Evolutionary conservation across 2,888 invertebrate species (phyloP), one percentile per base, ranked within the genome.

Genomic region (Stenodema calcarata): DNA sequence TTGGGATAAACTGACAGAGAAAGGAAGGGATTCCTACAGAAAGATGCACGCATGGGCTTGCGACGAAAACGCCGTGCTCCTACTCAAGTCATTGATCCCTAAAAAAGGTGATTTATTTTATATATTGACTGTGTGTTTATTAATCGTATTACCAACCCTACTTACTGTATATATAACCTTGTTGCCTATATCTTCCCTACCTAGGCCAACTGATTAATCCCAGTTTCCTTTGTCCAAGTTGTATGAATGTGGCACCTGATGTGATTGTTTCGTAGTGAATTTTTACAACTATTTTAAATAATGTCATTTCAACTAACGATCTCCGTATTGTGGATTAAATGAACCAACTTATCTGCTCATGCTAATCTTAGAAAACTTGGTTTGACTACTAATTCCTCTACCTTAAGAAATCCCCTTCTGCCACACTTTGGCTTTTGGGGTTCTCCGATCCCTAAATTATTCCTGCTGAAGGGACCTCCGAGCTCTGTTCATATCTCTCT

Each of bases 41-140:
- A 99, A 99, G 93, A 99, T 99, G 98, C 98, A 99, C 92, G 98
- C 98, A 90, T 99, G 99, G 99, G 98, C 99, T 89, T 96, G 96
- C 92, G 99, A 99, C 93, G 98, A 99, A 91, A 96, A 96, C 90
- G 98, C 99, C 90, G 97, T 99, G 90, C 94, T 98, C 93, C 95
- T 99, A 90, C 95, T 99, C 91, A 99, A 99, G 93, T 97, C 98
- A 89, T 95, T 99, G 91, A 98, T 99, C 93, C 98, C 98, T 91
- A 97, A 97, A 94, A 97, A 98, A 97, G 97, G 97, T 97, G 95
- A 84, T 30, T 73, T 84, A 69, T 69, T 82, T 42, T 62, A 23
- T 44, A 30, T 50, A 50, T 78, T 78, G 35, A 62, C 35, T 44
- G 78, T 78, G 44, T 78, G 73, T 73, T 35, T 73, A 73, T 41